These are phyloP conservation scores for Phrynocephalus guinanensis DNA, from an alignment of 2,797 vertebrate species.

Conservation along the genomic window DNA sequence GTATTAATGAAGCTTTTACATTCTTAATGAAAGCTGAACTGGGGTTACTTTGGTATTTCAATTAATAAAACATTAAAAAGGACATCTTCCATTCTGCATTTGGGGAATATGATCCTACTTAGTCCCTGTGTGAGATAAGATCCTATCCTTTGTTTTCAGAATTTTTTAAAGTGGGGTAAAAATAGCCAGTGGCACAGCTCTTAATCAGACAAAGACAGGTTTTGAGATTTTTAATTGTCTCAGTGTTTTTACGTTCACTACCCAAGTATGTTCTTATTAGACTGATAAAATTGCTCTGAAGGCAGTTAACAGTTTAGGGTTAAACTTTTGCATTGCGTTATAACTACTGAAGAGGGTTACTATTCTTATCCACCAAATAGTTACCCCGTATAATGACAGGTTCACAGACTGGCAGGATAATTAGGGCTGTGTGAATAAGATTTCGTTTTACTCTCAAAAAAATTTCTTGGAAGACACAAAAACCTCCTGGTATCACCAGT, in stretches of 20 bases:
- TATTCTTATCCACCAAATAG: slow-evolving; percentile 26
- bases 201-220: slow-evolving; percentile 53
- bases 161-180: slow-evolving; percentile 50
- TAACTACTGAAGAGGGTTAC: slow-evolving; percentile 44
- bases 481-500: background rate
- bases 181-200: slow-evolving; percentile 61
- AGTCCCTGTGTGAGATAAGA: background rate
- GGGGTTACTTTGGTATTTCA: slow-evolving; percentile 68
- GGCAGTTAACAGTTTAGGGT: slow-evolving; percentile 55
- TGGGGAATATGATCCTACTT: background rate
- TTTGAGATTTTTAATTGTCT: slow-evolving; percentile 16
- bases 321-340: slow-evolving; percentile 44
- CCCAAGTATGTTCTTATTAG: slow-evolving; percentile 47
- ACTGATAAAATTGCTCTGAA: slow-evolving; percentile 56
- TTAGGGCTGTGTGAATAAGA: slow-evolving; percentile 1
- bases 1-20: slow-evolving; percentile 73
- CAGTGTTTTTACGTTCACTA: slow-evolving; percentile 37
- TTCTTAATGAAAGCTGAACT: slow-evolving; percentile 76
- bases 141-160: slow-evolving; percentile 50
- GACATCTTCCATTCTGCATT: slow-evolving; percentile 47
- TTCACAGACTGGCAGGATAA: slow-evolving; percentile 9
- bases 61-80: slow-evolving; percentile 78
- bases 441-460: background rate
- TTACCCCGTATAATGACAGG: slow-evolving; percentile 31
- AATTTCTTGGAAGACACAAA: background rate